These are phyloP conservation scores for Bubo blakistoni DNA, from an alignment of 2,113 vertebrate species.

Conservation along the genomic window DNA sequence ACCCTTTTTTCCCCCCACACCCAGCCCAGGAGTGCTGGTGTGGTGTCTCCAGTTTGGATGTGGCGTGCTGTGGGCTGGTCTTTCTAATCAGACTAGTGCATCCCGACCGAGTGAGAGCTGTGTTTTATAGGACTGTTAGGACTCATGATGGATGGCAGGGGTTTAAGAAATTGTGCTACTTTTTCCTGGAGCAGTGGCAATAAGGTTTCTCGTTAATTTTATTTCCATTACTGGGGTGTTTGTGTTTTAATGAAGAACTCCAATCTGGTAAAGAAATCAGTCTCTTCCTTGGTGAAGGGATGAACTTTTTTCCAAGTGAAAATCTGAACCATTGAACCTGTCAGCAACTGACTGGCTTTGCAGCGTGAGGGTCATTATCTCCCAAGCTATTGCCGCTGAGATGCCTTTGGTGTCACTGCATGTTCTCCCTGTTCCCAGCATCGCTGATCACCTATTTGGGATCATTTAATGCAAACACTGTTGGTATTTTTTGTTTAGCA, in stretches of 20 bases:
- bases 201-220: neutral
- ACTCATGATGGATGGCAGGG: neutral
- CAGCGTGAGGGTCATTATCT: neutral
- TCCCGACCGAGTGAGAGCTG: fast-evolving
- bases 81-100: neutral
- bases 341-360: neutral
- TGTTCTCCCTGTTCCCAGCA: neutral
- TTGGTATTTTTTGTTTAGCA: too few relatives aligned
- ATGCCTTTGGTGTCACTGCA: neutral
- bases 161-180: neutral
- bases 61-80: too few relatives aligned
- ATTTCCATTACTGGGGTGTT: neutral
- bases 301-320: neutral
- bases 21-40: neutral
- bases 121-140: neutral
- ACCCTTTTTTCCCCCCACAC: fast-evolving
- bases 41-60: neutral
- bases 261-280: too few relatives aligned
- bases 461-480: neutral
- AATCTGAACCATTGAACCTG: neutral
- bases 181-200: neutral
- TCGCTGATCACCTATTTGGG: neutral
- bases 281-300: neutral
- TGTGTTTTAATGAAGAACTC: neutral
- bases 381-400: neutral